Conservation (phyloP, 1,140 invertebrate genomes). For the Drosophila virilis region DNA sequence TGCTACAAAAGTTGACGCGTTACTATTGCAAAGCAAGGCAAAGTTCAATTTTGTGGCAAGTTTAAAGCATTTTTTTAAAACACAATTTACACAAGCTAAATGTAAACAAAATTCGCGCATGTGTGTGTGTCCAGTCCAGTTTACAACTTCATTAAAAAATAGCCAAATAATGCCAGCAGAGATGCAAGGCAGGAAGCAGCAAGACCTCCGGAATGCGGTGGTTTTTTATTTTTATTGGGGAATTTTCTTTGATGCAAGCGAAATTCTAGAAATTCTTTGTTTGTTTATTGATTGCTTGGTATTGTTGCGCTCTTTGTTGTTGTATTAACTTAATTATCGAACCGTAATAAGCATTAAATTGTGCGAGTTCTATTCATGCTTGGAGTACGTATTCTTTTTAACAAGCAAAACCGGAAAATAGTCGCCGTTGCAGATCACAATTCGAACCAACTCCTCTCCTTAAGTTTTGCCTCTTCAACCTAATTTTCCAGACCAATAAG, state of each 20-base stretch:
- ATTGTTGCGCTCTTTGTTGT: neutral
- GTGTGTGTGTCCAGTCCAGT: conserved; percentile 10
- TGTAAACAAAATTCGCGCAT: conserved; percentile 19
- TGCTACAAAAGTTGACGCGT: conserved; percentile 60
- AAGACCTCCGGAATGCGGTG: neutral
- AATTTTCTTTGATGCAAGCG: conserved; percentile 17
- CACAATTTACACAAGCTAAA: conserved; percentile 38
- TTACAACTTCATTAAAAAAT: conserved; percentile 41
- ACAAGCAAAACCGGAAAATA: too few relatives aligned
- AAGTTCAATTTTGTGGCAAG: conserved; percentile 37
- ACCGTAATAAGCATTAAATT: too few relatives aligned
- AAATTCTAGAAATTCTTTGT: conserved; percentile 11
- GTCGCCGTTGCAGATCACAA: too few relatives aligned
- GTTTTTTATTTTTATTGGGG: conserved; percentile 2
- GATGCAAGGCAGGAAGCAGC: neutral
- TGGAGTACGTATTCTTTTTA: too few relatives aligned
- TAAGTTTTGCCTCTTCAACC: too few relatives aligned
- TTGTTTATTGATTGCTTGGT: conserved; percentile 12
- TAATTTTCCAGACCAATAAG: too few relatives aligned
- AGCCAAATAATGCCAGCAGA: conserved; percentile 22
- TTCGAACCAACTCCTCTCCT: too few relatives aligned
- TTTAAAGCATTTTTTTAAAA: conserved; percentile 40
- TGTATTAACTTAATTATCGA: neutral
- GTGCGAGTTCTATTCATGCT: too few relatives aligned
- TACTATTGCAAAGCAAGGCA: conserved; percentile 28